Evolutionary conservation across 2,113 vertebrate genomes (phyloP).

Genomic region (Amphiprion ocellaris): DNA sequence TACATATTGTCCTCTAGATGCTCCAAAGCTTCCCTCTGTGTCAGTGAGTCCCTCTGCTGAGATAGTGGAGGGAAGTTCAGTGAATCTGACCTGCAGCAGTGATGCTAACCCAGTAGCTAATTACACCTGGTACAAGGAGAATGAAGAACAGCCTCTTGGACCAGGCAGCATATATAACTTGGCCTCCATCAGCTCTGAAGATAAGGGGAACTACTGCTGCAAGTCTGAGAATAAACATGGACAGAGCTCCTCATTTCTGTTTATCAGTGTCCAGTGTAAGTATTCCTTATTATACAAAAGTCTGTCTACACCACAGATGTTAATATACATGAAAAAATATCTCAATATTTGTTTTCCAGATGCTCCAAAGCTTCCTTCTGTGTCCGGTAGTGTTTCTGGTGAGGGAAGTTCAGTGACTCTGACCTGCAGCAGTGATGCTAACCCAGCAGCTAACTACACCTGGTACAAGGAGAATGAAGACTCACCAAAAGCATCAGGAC

Average conservation of each 20-base stretch:
- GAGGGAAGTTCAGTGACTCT: conserved; percentile 51
- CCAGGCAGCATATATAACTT: too few relatives aligned
- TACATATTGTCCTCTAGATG: conserved; percentile 6
- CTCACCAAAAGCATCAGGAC: neutral
- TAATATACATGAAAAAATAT: too few relatives aligned
- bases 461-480: neutral
- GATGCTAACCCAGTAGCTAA: conserved; percentile 28
- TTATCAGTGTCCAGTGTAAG: too few relatives aligned
- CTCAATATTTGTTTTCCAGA: conserved; percentile 5
- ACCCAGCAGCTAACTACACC: conserved; percentile 8
- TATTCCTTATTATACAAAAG: too few relatives aligned
- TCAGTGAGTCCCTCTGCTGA: conserved; percentile 33
- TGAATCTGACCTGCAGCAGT: conserved; percentile 47
- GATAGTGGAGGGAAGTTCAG: conserved; percentile 34
- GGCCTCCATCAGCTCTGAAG: too few relatives aligned
- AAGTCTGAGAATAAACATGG: too few relatives aligned
- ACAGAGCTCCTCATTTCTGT: too few relatives aligned
- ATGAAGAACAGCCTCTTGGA: neutral
- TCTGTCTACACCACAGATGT: too few relatives aligned
- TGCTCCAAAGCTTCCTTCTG: fast-evolving
- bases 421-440: conserved; percentile 41
- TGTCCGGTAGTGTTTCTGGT: conserved; percentile 35
- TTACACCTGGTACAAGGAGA: neutral
- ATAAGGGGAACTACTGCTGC: too few relatives aligned
- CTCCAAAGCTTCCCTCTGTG: neutral